Base-by-base conservation (phyloP, 2,888 invertebrate species). In the Tinea trinotella region DNA sequence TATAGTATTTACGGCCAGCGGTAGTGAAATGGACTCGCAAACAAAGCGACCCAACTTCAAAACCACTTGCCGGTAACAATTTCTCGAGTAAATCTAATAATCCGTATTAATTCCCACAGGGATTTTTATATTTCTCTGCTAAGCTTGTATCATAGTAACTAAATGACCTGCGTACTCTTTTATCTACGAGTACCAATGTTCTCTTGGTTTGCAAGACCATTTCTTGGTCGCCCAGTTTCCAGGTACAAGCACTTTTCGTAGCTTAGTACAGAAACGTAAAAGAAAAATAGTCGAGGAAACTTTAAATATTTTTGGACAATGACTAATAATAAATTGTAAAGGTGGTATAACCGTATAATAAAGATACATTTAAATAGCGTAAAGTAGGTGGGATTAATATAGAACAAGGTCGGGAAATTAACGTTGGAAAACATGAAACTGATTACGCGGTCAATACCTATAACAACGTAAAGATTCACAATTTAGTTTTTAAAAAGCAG, bases 401-500 rank as follows among this genome's bases (percentile, higher is more conserved):
- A 65, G 74, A 74, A 74, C 75, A 74, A 76, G 75, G 74, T 69
- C 70, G 66, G 56, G 58, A 59, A 36, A 50, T 52, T 36, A 34
- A 53, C 53, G 53, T 53, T 53, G 35, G 19, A n/a, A 35, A 13
- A 53, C 35, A 36, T 40, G 36, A 60, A 63, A 66, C 61, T 60
- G 62, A 62, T 70, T 60, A 60, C 61, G 65, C 68, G 65, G 70
- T 71, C 66, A 70, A 70, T 70, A 70, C 64, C 3, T 34, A 24
- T 3, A 40, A 40, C 10, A 48, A 18, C 19, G 19, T 3, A 48
- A n/a, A 50, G 50, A 50, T 22, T 24, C 50, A 50, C 50, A 50
- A 24, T 62, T 59, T 64, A 64, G n/a, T n/a, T n/a, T n/a, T n/a
- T n/a, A 61, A 64, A 65, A 67, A 72, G n/a, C n/a, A n/a, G n/a